Evolutionary conservation across 37 sponge, comb jelly and placozoan species (phyloP).

Genomic region (Ianthella basta): DNA sequence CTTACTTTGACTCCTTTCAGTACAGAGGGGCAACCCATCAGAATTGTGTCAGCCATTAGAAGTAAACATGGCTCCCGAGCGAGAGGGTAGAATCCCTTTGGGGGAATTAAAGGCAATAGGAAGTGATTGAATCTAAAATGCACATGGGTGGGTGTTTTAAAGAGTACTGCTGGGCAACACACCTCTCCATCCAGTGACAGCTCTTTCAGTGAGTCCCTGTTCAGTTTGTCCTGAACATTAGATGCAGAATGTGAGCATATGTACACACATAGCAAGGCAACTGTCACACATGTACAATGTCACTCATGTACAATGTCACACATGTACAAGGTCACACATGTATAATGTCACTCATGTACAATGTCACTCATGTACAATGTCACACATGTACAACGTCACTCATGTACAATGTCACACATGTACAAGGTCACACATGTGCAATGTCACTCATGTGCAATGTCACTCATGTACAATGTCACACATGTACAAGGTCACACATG

Average conservation of each 20-base stretch:
- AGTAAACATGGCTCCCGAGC: not conserved
- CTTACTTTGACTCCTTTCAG: too few species aligned
- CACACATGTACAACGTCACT: not conserved
- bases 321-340: too few species aligned
- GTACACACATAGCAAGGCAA: not conserved
- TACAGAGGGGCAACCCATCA: not conserved
- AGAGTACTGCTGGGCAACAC: not conserved
- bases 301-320: too few species aligned
- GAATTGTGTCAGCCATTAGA: not conserved
- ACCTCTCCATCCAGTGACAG: conserved; percentile 68
- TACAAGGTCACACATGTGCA: too few species aligned
- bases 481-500: too few species aligned
- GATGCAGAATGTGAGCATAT: not conserved
- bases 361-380: not conserved
- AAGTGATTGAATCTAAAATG: not conserved
- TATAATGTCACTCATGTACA: not conserved
- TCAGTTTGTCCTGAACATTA: conserved; percentile 13
- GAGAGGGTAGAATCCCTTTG: conserved; percentile 17
- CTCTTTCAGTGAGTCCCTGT: conserved; percentile 21
- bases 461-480: too few species aligned
- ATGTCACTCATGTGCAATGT: too few species aligned
- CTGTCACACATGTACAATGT: not conserved
- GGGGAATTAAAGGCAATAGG: not conserved
- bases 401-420: not conserved
- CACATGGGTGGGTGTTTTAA: not conserved